A percentile compares a stretch with the other conserved stretches of the same genome.
These are phyloP conservation scores for Synergus laeviventris DNA, from an alignment of 2,888 invertebrate genomes.

Conservation along the genomic window DNA sequence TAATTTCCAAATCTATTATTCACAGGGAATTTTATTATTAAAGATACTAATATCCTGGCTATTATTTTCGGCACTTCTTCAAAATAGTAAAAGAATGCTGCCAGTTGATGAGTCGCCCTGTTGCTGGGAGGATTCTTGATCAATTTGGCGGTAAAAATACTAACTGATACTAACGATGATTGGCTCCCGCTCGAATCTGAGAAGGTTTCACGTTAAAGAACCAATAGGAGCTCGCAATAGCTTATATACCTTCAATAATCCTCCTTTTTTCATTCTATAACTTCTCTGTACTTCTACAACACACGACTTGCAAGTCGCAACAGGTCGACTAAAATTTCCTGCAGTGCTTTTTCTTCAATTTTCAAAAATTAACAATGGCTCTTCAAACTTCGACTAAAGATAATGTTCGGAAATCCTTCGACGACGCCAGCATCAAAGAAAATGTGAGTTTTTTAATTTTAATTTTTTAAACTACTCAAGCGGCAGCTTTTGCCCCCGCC, in stretches of 20 bases:
- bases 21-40: not conserved
- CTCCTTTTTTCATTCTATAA: not conserved
- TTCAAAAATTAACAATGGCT: conserved; percentile 53
- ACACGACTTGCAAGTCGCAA: not conserved
- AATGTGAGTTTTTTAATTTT: conserved; percentile 61
- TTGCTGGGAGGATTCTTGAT: not conserved
- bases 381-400: conserved; percentile 70
- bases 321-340: not conserved
- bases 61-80: not conserved
- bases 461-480: not conserved
- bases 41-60: too few relatives aligned
- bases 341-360: not conserved
- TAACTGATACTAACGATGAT: not conserved
- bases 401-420: conserved; percentile 67
- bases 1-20: not conserved
- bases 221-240: not conserved
- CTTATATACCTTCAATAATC: not conserved
- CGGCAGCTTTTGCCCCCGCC: conserved; percentile 21
- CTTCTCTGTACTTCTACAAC: not conserved
- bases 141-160: not conserved
- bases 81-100: too few relatives aligned
- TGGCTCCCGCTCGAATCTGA: not conserved
- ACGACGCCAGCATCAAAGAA: conserved; percentile 64
- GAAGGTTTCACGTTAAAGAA: not conserved
- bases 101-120: too few relatives aligned